phyloP scores from a whole-genome alignment of 2,113 vertebrate species.

The Entosphenus tridentatus region DNA sequence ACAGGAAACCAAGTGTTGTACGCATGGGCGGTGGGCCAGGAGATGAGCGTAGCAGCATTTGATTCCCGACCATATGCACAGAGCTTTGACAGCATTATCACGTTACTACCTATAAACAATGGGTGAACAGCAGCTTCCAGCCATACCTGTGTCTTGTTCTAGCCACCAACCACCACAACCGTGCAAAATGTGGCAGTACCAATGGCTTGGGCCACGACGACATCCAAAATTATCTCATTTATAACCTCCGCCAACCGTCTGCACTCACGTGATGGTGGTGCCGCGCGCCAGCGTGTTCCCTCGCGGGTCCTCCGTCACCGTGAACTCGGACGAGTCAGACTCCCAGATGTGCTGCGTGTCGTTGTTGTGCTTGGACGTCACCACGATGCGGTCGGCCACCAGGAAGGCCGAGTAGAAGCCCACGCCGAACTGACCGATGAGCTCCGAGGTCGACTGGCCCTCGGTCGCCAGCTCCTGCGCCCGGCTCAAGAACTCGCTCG shows the following conservation, averaged over 20 bases:
- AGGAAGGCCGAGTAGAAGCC: constrained; percentile 98
- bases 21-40: too few relatives aligned
- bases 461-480: constrained; percentile 69
- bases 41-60: too few relatives aligned
- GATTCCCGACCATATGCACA: not conserved
- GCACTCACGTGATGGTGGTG: constrained; percentile 71
- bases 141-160: not conserved
- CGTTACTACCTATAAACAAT: not conserved
- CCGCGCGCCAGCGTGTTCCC: constrained; percentile 76
- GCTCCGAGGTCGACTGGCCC: constrained; percentile 73
- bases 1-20: not conserved
- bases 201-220: too few relatives aligned
- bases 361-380: constrained; percentile 90
- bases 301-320: constrained; percentile 67
- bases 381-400: constrained; percentile 85
- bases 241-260: not conserved
- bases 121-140: too few relatives aligned
- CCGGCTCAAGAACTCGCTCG: constrained; percentile 87
- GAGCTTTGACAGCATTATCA: not conserved
- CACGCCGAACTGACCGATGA: constrained; percentile 95
- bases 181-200: too few relatives aligned
- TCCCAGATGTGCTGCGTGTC: constrained; percentile 96
- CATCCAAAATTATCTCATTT: not conserved
- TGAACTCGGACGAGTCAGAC: constrained; percentile 85
- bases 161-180: not conserved